Evolutionary conservation across 2,888 invertebrate species (phyloP), one percentile per base, ranked within the genome.

Genomic region (Saturnia pavonia): DNA sequence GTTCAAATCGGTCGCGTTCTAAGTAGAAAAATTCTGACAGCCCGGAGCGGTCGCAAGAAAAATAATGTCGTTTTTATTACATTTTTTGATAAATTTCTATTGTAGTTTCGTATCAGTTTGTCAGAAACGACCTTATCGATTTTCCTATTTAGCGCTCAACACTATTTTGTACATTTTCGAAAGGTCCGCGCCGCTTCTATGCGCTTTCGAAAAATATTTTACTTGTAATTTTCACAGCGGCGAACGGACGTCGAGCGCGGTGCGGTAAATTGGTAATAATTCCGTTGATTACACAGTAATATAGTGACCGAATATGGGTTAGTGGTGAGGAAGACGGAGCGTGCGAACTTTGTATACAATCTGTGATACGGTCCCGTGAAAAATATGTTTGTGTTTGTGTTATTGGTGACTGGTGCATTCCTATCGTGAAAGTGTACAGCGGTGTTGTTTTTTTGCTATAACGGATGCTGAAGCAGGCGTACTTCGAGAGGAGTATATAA

Each of bases 41-140:
- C 83, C 91, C 88, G 83, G 80, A 82, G 85, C 90, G 86, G 91
- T 91, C 90, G 91, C 88, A 85, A 88, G 90, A 91, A 85, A 40
- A 92, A 93, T 93, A 91, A 94, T 94, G 93, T 91, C 91, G 91
- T 92, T 93, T 93, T 92, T 94, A 94, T 92, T 94, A 92, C 88
- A 93, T 91, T 92, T 94, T 94, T 94, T 92, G 93, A 92, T 93
- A 92, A 93, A 93, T 92, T 90, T 90, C 91, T 90, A 91, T 92
- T 90, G 87, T 90, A 91, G 89, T 91, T 92, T 90, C 85, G 86
- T 87, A 88, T 87, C 89, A 86, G 86, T 85, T 85, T 84, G 86
- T 83, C 83, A 83, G 83, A 85, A 85, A 86, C 91, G 89, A 89
- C 87, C 89, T 89, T 90, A 92, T 93, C 92, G 92, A 91, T 93